A percentile compares a stretch with the other conserved stretches of the same genome.
Conservation (phyloP, 1,140 invertebrate genomes). For the Anthonomus grandis region DNA sequence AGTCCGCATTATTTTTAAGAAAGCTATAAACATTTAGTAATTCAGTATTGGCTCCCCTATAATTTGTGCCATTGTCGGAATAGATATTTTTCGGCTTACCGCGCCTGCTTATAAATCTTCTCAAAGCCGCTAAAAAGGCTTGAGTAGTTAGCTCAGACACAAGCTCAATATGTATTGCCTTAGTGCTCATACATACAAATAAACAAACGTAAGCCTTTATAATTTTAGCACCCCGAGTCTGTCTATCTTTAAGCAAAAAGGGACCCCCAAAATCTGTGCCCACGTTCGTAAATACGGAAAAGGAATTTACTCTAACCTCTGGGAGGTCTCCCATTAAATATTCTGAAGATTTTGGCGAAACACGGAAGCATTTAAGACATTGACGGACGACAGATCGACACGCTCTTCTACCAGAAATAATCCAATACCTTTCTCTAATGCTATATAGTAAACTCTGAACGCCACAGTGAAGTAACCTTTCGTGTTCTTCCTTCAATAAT, state of each 20-base stretch:
- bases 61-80: too few relatives aligned
- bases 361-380: conserved; percentile 15
- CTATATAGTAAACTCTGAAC: conserved; percentile 27
- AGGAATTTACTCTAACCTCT: too few relatives aligned
- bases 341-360: conserved; percentile 27
- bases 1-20: conserved; percentile 4
- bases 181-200: too few relatives aligned
- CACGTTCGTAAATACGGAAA: conserved; percentile 32
- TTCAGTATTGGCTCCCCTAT: conserved; percentile 27
- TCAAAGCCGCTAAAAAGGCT: too few relatives aligned
- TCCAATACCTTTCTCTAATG: conserved; percentile 29
- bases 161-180: conserved; percentile 42
- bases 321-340: too few relatives aligned
- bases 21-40: conserved; percentile 8
- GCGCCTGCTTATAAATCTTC: conserved; percentile 32
- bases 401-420: conserved; percentile 18
- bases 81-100: conserved; percentile 21
- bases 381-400: background rate
- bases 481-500: too few relatives aligned
- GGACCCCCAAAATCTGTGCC: conserved; percentile 14
- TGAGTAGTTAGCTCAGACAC: conserved; percentile 14
- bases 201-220: too few relatives aligned
- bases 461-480: too few relatives aligned
- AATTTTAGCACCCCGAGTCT: too few relatives aligned
- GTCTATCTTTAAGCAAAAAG: too few relatives aligned